A percentile compares a stretch with the other conserved stretches of the same genome.
Evolutionary conservation across 2,113 vertebrate genomes (phyloP).

Genomic region (Sturnira hondurensis): DNA sequence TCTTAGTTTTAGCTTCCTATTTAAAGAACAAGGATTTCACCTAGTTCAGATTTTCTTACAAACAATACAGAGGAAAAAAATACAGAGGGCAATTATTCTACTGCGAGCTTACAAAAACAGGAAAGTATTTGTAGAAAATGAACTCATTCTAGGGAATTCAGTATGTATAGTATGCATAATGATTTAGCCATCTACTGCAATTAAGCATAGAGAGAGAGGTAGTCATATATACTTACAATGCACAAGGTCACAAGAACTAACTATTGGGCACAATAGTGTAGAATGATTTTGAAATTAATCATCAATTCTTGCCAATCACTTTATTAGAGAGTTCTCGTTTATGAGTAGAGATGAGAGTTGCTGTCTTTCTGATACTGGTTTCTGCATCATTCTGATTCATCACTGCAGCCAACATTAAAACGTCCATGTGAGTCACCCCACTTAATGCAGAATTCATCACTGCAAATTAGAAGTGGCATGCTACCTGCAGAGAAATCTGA

Average conservation of each 20-base stretch:
- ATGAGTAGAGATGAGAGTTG: background rate
- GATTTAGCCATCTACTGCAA: background rate
- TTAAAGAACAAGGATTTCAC: background rate
- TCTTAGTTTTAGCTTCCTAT: background rate
- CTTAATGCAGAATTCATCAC: background rate
- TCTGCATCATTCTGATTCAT: background rate
- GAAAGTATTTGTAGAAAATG: background rate
- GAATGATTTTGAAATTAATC: background rate
- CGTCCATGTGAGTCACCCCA: background rate
- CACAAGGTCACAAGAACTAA: background rate
- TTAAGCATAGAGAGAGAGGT: background rate
- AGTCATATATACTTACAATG: accelerated
- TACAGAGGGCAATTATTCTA: background rate
- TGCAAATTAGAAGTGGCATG: background rate
- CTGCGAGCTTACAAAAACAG: background rate
- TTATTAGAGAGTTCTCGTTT: background rate
- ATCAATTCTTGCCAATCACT: background rate
- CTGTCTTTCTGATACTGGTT: background rate
- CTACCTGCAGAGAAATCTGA: background rate
- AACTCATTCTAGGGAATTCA: background rate
- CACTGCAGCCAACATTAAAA: background rate
- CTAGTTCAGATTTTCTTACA: background rate
- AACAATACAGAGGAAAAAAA: background rate
- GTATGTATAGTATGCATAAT: background rate
- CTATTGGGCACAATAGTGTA: background rate